These are phyloP conservation scores for Mycalesis mineus DNA, from an alignment of 2,888 invertebrate species.

Conservation along the genomic window DNA sequence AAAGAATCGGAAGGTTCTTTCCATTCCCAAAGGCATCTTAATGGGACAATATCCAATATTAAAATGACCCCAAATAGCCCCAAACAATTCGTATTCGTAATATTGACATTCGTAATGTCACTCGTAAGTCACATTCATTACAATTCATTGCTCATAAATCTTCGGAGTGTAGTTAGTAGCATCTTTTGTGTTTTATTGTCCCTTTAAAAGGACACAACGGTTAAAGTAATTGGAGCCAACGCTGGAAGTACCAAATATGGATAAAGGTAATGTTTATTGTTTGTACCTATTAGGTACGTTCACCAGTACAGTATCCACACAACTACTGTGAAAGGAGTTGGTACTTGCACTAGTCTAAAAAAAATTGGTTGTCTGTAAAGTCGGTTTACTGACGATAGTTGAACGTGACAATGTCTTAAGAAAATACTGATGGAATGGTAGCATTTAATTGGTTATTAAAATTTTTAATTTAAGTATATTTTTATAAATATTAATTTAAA, in stretches of 20 bases:
- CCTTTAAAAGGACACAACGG: constrained; percentile 10
- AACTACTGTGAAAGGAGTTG: too few species aligned
- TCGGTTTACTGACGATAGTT: too few species aligned
- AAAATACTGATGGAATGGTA: too few species aligned
- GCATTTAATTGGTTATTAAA: too few species aligned
- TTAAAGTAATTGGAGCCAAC: constrained; percentile 16
- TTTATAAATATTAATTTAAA: too few species aligned
- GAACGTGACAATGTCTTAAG: too few species aligned
- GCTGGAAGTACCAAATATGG: constrained; percentile 10
- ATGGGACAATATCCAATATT: not conserved
- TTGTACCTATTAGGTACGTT: not conserved
- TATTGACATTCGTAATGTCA: not conserved
- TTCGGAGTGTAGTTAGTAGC: constrained; percentile 1
- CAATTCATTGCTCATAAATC: constrained; percentile 15
- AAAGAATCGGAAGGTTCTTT: not conserved
- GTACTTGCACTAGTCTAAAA: too few species aligned
- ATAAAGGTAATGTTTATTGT: constrained; percentile 10
- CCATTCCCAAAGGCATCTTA: not conserved
- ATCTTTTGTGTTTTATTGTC: constrained; percentile 1
- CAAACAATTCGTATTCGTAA: not conserved
- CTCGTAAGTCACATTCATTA: not conserved
- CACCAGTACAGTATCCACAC: not conserved
- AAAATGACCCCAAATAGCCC: not conserved
- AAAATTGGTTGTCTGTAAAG: too few species aligned
- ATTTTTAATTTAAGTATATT: too few species aligned